Percentiles rank a stretch among this genome's conserved stretches.
These are phyloP conservation scores for Pammene fasciana DNA, from an alignment of 2,888 invertebrate species.

Conservation along the genomic window DNA sequence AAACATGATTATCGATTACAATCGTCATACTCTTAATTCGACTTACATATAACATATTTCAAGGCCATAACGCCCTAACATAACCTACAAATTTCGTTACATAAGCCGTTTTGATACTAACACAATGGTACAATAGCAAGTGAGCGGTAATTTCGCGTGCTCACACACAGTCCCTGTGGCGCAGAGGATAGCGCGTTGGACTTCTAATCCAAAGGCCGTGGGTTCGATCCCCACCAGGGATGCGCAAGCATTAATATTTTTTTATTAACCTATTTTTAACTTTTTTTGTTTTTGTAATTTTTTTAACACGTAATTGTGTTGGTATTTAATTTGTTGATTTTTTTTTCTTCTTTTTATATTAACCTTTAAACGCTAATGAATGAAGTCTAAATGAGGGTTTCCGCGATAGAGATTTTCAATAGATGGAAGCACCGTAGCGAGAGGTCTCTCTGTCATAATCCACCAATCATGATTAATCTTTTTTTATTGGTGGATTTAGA, in stretches of 20 bases:
- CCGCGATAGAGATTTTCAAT: too few relatives aligned
- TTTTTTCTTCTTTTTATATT: too few relatives aligned
- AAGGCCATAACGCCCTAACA: neutral
- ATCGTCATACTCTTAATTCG: too few relatives aligned
- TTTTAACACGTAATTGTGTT: too few relatives aligned
- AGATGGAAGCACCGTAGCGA: too few relatives aligned
- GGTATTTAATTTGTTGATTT: too few relatives aligned
- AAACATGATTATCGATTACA: neutral
- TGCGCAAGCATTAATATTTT: slow-evolving; percentile 52
- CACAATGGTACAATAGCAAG: neutral
- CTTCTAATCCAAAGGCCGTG: slow-evolving; percentile 89
- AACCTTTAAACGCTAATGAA: too few relatives aligned
- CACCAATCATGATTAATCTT: too few relatives aligned
- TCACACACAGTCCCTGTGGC: slow-evolving; percentile 82
- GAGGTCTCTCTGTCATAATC: too few relatives aligned
- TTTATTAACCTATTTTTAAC: slow-evolving; percentile 32
- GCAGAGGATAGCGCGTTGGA: slow-evolving; percentile 89
- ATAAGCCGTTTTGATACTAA: neutral
- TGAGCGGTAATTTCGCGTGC: slow-evolving; percentile 24
- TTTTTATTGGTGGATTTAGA: too few relatives aligned
- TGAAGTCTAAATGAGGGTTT: too few relatives aligned
- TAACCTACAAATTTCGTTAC: neutral
- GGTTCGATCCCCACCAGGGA: slow-evolving; percentile 88
- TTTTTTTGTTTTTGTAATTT: too few relatives aligned
- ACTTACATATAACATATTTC: neutral